Conservation (phyloP, 1,140 invertebrate species). For the Campodea augens region DNA sequence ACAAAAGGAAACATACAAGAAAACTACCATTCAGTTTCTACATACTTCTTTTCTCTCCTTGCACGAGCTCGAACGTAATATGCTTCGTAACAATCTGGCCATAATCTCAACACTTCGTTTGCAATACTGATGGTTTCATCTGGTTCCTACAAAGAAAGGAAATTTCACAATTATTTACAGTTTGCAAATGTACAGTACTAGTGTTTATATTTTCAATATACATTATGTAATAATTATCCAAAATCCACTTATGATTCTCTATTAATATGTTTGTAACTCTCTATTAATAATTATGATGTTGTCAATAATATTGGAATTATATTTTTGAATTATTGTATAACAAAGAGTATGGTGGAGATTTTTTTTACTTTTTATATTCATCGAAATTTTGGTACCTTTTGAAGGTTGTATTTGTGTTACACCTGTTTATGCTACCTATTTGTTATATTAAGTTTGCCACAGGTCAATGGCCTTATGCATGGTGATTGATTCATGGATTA, state of each 20-base stretch:
- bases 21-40: neutral
- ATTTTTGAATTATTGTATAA: neutral
- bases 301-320: neutral
- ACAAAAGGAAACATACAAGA: neutral
- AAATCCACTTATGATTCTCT: neutral
- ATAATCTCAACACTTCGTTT: slow-evolving; percentile 57
- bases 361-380: neutral
- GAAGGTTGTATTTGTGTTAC: too few relatives aligned
- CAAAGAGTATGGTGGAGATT: neutral
- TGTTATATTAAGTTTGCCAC: too few relatives aligned
- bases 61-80: slow-evolving; percentile 79
- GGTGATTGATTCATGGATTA: too few relatives aligned
- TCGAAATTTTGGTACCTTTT: too few relatives aligned
- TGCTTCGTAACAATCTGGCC: slow-evolving; percentile 75
- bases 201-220: neutral
- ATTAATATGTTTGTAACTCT: slow-evolving; percentile 47
- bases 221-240: neutral
- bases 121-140: slow-evolving; percentile 59
- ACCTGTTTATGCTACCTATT: too few relatives aligned
- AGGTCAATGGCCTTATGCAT: too few relatives aligned
- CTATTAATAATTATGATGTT: slow-evolving; percentile 15
- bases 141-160: slow-evolving; percentile 23
- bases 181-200: neutral
- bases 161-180: slow-evolving; percentile 5
- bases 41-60: slow-evolving; percentile 43